These are phyloP conservation scores for Pasiphila rectangulata DNA, from an alignment of 2,888 invertebrate genomes.

Conservation along the genomic window DNA sequence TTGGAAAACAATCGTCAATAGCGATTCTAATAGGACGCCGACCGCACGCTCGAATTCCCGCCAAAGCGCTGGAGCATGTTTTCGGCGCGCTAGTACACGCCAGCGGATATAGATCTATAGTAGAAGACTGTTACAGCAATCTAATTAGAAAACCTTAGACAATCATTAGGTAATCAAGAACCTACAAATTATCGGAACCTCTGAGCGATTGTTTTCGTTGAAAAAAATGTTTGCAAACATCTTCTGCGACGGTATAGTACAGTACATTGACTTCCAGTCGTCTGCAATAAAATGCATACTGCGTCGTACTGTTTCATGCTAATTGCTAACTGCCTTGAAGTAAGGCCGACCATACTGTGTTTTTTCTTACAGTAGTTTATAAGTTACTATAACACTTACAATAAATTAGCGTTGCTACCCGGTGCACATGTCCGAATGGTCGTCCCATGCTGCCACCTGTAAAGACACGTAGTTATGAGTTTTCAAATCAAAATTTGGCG, in stretches of 20 bases:
- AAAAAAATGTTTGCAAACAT: neutral
- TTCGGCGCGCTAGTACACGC: no score
- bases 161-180: no score
- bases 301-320: neutral
- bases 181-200: no score
- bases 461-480: conserved; percentile 49
- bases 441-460: conserved; percentile 93
- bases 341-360: neutral
- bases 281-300: neutral
- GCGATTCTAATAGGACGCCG: no score
- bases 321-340: neutral
- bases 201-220: no score
- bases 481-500: conserved; percentile 71
- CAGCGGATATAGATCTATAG: no score
- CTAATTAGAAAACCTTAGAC: no score
- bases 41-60: no score
- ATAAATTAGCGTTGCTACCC: conserved; percentile 69
- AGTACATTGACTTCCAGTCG: neutral
- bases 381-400: conserved; percentile 38
- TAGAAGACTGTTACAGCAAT: no score
- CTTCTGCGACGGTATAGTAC: neutral
- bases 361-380: conserved; percentile 18
- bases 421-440: conserved; percentile 91
- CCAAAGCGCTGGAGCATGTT: no score
- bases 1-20: no score